Conservation (phyloP, 2,113 vertebrate species). For the Butorides virescens region DNA sequence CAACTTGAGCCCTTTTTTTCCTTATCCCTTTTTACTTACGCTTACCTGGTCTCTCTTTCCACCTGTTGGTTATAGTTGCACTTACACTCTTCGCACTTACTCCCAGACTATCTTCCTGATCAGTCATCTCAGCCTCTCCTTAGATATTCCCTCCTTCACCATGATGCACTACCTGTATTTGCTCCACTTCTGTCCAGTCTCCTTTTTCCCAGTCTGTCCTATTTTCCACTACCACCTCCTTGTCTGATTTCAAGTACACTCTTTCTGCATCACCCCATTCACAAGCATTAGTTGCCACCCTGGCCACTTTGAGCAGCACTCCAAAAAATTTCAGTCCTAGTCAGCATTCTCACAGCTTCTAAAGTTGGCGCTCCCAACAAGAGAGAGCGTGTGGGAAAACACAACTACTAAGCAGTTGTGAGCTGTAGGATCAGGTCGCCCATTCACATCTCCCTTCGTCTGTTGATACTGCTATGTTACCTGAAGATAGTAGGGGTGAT, state of each 20-base stretch:
- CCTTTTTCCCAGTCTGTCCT: background rate
- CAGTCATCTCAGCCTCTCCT: background rate
- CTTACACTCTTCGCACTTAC: background rate
- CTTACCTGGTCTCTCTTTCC: background rate
- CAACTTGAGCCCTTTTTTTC: background rate
- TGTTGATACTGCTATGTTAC: background rate
- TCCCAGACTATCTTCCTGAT: background rate
- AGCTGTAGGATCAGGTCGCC: background rate
- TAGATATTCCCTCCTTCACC: background rate
- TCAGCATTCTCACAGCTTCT: background rate
- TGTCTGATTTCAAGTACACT: background rate
- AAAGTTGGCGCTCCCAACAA: background rate
- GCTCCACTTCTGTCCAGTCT: background rate
- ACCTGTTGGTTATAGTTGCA: background rate
- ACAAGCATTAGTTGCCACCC: background rate
- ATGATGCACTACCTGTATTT: background rate
- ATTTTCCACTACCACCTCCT: background rate
- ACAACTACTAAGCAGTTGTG: background rate
- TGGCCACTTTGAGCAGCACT: background rate
- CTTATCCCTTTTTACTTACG: background rate
- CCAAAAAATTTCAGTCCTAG: background rate
- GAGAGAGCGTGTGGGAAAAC: background rate
- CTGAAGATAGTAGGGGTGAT: background rate
- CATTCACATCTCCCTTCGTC: background rate
- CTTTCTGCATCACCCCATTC: background rate